Conservation (phyloP, 2,888 invertebrate genomes). For the Phlogophora meticulosa region DNA sequence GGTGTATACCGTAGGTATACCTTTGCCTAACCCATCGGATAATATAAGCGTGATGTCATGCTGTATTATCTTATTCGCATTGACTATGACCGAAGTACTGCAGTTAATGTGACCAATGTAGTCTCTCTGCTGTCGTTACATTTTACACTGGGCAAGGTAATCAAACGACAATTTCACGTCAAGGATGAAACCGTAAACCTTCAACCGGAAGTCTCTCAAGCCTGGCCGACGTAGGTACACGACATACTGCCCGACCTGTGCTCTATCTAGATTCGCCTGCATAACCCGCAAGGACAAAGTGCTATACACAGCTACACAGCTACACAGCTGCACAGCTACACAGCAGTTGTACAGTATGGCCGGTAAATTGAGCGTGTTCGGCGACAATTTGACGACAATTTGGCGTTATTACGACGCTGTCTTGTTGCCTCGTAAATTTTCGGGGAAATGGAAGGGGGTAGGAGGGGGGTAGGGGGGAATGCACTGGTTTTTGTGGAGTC, state of each 20-base stretch:
- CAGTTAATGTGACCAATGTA: too few species aligned
- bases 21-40: too few species aligned
- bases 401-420: constrained; percentile 75
- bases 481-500: constrained; percentile 17
- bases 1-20: too few species aligned
- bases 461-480: not conserved
- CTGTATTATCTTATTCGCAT: too few species aligned
- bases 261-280: constrained; percentile 28
- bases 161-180: not conserved
- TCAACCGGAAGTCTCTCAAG: not conserved
- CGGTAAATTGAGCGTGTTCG: constrained; percentile 70
- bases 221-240: not conserved
- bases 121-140: too few species aligned
- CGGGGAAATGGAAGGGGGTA: constrained; percentile 1
- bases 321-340: not conserved
- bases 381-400: constrained; percentile 79
- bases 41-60: too few species aligned
- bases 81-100: too few species aligned
- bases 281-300: constrained; percentile 39
- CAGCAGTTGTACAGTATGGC: constrained; percentile 24
- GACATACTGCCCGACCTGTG: constrained; percentile 11
- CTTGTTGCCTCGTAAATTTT: constrained; percentile 73
- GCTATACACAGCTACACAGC: constrained; percentile 36
- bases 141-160: not conserved
- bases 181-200: not conserved